Conservation (phyloP, 2,888 invertebrate species). For the Adelphocoris suturalis region DNA sequence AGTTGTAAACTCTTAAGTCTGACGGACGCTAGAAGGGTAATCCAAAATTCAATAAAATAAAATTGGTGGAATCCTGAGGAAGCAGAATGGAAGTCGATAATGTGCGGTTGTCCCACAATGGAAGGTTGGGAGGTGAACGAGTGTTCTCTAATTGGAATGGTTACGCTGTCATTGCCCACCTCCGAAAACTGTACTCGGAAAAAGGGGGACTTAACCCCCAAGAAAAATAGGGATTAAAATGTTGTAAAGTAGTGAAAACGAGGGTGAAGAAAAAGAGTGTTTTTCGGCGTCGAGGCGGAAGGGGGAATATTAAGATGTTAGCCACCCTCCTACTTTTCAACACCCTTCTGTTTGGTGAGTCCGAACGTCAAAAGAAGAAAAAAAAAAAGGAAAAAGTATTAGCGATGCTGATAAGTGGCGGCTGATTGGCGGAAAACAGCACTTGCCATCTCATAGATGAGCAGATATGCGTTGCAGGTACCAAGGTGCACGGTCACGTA, state of each 20-base stretch:
- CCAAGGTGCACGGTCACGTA: background rate
- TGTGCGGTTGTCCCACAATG: background rate
- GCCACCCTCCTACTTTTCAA: constrained; percentile 25
- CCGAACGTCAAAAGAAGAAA: background rate
- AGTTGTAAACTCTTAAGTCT: too few species aligned
- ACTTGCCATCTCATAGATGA: constrained; percentile 3
- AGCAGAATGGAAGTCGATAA: background rate
- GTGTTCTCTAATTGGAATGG: background rate
- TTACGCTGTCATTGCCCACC: background rate
- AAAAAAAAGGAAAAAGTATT: constrained; percentile 4
- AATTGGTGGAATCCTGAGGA: background rate
- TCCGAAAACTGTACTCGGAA: background rate
- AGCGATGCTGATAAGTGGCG: background rate
- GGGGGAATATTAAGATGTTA: constrained; percentile 34
- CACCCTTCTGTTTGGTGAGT: background rate
- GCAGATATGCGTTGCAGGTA: background rate
- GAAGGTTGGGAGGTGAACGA: background rate
- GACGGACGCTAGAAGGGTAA: too few species aligned
- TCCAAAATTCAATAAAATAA: too few species aligned
- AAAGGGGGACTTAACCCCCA: constrained; percentile 26
- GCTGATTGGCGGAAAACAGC: background rate
- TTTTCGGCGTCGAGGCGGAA: background rate
- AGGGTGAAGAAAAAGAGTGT: background rate
- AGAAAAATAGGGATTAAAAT: constrained; percentile 34
- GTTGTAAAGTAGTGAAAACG: constrained; percentile 20